phyloP scores from a whole-genome alignment of 2,797 vertebrate species.

The Margarornis squamiger region DNA sequence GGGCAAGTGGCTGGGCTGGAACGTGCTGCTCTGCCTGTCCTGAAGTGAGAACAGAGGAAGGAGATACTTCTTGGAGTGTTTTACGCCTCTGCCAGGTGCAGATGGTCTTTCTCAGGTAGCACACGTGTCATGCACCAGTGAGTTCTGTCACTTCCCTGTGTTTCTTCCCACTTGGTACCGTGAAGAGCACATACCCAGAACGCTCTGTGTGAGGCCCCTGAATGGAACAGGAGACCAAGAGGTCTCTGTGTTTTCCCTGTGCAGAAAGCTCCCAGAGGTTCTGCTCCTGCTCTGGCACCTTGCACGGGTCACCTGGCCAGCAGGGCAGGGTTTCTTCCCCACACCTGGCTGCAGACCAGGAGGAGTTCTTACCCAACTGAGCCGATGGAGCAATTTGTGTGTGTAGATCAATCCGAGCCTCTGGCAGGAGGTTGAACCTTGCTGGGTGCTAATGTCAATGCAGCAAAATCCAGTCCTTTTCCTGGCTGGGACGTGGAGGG shows the following conservation, averaged over 20 bases:
- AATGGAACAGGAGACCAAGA: fast-evolving
- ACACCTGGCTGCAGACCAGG: not conserved
- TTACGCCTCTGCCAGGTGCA: fast-evolving
- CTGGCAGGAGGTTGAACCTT: not conserved
- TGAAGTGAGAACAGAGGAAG: not conserved
- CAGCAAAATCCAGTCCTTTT: not conserved
- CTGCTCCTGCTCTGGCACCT: not conserved
- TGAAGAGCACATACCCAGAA: not conserved
- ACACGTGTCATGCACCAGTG: fast-evolving
- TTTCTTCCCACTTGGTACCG: not conserved
- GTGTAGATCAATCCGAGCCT: not conserved
- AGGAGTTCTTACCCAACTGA: fast-evolving
- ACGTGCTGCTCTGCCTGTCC: not conserved
- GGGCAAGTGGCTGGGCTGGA: not conserved
- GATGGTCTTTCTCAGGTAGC: not conserved
- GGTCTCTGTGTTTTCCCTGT: not conserved
- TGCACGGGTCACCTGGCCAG: not conserved
- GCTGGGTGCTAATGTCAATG: fast-evolving
- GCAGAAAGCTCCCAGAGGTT: not conserved
- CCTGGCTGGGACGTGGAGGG: not conserved
- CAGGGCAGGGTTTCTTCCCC: not conserved
- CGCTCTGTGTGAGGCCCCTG: fast-evolving
- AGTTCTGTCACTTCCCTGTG: not conserved
- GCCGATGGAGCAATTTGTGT: not conserved
- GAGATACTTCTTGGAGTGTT: fast-evolving